Evolutionary conservation across 2,888 invertebrate genomes (phyloP).

Genomic region (Dryocosmus kuriphilus): DNA sequence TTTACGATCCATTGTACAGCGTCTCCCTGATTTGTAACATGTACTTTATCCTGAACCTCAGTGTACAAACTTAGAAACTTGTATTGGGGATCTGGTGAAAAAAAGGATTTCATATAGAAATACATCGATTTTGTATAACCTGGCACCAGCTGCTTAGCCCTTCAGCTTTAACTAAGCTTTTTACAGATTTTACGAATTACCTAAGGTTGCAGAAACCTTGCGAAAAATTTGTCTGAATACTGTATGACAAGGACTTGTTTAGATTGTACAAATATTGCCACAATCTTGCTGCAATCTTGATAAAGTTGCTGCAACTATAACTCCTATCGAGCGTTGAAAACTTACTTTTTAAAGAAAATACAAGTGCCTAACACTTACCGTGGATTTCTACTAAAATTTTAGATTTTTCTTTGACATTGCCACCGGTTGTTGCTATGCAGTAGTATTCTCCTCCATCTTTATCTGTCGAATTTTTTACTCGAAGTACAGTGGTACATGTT

Average conservation of each 20-base stretch:
- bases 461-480: slow-evolving; percentile 29
- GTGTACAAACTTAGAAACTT: slow-evolving; percentile 64
- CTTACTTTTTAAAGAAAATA: background rate
- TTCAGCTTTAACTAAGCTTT: no score
- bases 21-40: slow-evolving; percentile 53
- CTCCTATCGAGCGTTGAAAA: no score
- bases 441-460: slow-evolving; percentile 45
- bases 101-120: background rate
- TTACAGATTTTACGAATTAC: no score
- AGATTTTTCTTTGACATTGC: background rate
- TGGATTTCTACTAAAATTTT: slow-evolving; percentile 35
- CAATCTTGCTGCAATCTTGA: no score
- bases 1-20: slow-evolving; percentile 79
- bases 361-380: slow-evolving; percentile 35
- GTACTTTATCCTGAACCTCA: slow-evolving; percentile 53
- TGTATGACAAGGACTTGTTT: no score
- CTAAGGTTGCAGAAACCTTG: no score
- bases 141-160: background rate
- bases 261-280: no score
- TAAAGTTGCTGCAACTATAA: no score
- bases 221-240: no score
- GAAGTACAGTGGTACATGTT: slow-evolving; percentile 23
- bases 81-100: slow-evolving; percentile 56
- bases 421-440: slow-evolving; percentile 38
- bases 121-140: background rate